Evolutionary conservation across 2,797 vertebrate genomes (phyloP), one percentile per base, ranked within the genome.

Genomic region (Muscicapa striata): DNA sequence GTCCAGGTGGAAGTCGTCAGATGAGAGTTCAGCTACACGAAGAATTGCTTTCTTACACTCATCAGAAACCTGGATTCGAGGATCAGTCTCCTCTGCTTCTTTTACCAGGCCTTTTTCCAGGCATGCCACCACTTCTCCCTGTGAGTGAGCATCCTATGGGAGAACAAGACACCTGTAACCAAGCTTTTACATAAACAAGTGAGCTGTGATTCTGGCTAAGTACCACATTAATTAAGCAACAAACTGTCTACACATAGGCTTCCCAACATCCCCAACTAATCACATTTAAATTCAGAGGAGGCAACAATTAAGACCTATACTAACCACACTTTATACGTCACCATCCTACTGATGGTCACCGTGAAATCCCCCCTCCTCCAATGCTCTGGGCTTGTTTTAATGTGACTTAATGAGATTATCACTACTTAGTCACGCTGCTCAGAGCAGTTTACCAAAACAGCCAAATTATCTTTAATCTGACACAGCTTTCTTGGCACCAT

Each of bases 51-150:
- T 99, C 95, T 99, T 99, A 85, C 99, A 99, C 4, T 98, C 98
- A 3, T 99, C 99, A 27, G 97, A 98, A 92, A 99, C 98, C 77
- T 94, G 20, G 30, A 97, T 81, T 46, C 95, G 96, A 18, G 98
- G 97, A 8, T 97, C 97, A 24, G 96, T 97, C 79, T 98, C 98
- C 96, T 99, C 99, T 0, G 97, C 98, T 91, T 99, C 99, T 38
- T 97, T 98, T 16, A 99, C 98, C 91, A 99, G 96, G 19, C 97
- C 99, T 91, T 99, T 99, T 96, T 99, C 99, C 97, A 99, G 97
- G 93, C 99, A 99, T 6, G 99, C 98, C 6, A 99, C 99, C 78
- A 99, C 99, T 84, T 99, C 99, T 4, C 99, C 99, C 95, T 99
- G 99, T 6, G 99, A 99, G 97, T 99, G 99, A 80, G 99, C 70